Evolutionary conservation across 1,140 invertebrate genomes (phyloP), one percentile per base, ranked within the genome.

Genomic region (Mercenaria mercenaria): DNA sequence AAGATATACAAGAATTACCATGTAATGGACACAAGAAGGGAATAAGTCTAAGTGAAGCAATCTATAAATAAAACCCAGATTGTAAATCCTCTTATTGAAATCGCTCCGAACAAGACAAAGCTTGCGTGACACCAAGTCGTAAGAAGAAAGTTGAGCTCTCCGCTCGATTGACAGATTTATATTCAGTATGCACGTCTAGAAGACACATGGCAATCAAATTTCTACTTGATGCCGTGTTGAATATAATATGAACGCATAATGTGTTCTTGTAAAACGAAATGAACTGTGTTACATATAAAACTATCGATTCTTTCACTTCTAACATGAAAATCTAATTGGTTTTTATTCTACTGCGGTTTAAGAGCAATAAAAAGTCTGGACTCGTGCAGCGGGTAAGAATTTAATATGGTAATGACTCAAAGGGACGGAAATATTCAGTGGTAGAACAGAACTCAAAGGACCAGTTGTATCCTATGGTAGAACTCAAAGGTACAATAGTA

Each of bases 81-180:
- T 39, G 47, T 52, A 79, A 79, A 79, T 79, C 76, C 76, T 79
- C 47, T 79, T 52, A 56, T 29, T 34, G 13, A 4, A 79, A 34
- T 15, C 76, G 26, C 47, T 50, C 47, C 2, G 34, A 52, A 79
- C 43, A 37, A 79, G 76, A 79, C 76, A 56, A 50, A 37, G 47
- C 18, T 79, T 56, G 76, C 76, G 76, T 79, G 76, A 52, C 50
- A 26, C 8, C 23, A 8, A 1, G 47, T 29, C 47, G 37, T 79
- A 79, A 59, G 26, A 52, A 56, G 76, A 56, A 79, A 79, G 76
- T 79, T 50, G 76, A 79, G 76, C 32, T 29, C 76, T 32, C 29
- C 76, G 72, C 47, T 56, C 29, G 47, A 79, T 50, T 50, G 76
- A 79, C 76, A 56, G 43, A 79, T 79, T 79, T 79, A 79, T 79